Base-by-base conservation (phyloP, 2,113 vertebrate species). In the Xiphophorus maculatus region DNA sequence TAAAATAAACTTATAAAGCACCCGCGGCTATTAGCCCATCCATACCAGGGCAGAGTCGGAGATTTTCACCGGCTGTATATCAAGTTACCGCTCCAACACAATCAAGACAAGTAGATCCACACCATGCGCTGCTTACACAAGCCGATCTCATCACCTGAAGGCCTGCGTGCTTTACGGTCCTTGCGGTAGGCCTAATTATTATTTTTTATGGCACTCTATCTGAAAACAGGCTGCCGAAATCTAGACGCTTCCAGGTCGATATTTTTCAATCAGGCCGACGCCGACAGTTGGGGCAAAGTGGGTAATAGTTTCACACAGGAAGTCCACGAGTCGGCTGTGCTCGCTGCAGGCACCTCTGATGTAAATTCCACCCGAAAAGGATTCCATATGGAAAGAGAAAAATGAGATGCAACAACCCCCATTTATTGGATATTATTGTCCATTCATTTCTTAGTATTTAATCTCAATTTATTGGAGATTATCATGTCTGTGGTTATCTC, bases 1-100 rank as follows among this genome's bases (percentile, higher is more conserved):
- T 94, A 95, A 95, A 97, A 97, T 96, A 96, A 97, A 95, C 95
- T 90, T 94, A 95, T 96, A 95, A 96, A 97, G 91, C 87, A 94
- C 94, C 93, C 87, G 70, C 62, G 95, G 95, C 95, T 96, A 95
- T 96, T 95, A 94, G 93, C 91, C 89, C 92, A 91, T 91, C 94
- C 89, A 35, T 84, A 93, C 94, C 95, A 95, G 93, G 93, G 93
- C 93, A 93, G 91, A 93, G 91, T 92, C 92, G 88, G 92, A 58
- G 87, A 88, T 93, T 93, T 92, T 88, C 86, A 87, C 86, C 72
- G 78, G 88, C 79, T 80, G 84, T 81, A 83, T 85, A 89, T 93
- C 88, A 78, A 77, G 82, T 95, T 94, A 90, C 93, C 75, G 62
- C 88, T 84, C 7, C 85, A 76, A 83, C 77, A 86, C 85, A 93